Percentiles rank a stretch among this genome's conserved stretches.
phyloP scores from a whole-genome alignment of 2,888 invertebrate genomes.

The Pyrrhia umbra region DNA sequence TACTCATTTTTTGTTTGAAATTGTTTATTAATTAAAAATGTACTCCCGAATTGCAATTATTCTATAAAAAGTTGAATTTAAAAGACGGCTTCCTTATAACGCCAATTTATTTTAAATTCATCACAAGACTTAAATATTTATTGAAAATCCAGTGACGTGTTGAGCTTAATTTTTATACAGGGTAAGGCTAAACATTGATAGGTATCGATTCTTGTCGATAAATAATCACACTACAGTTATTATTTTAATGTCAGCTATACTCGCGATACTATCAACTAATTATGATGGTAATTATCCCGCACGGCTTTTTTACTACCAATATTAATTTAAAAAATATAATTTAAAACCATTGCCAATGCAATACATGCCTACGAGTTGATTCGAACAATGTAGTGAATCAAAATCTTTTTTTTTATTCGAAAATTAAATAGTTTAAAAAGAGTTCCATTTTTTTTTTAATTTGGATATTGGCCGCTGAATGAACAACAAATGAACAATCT shows the following conservation, averaged over 20 bases:
- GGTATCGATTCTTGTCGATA: constrained; percentile 32
- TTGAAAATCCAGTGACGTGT: constrained; percentile 76
- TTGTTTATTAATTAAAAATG: not conserved
- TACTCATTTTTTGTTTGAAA: constrained; percentile 10
- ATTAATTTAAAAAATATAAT: not conserved
- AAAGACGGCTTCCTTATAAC: constrained; percentile 53
- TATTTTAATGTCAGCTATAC: constrained; percentile 21
- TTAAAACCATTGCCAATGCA: no score
- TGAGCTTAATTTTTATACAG: constrained; percentile 65
- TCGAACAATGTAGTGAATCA: no score
- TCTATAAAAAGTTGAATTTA: not conserved
- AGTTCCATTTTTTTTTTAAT: not conserved
- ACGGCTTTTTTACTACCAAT: not conserved
- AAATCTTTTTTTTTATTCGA: not conserved
- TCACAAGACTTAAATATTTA: constrained; percentile 72
- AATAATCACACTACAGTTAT: constrained; percentile 22
- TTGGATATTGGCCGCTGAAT: not conserved
- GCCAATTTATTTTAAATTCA: constrained; percentile 60
- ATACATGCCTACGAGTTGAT: no score
- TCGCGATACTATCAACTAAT: constrained; percentile 41
- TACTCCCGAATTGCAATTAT: constrained; percentile 6
- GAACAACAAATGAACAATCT: constrained; percentile 11
- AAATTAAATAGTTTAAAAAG: not conserved
- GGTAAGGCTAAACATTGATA: constrained; percentile 61
- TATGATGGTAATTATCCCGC: constrained; percentile 15